Conservation (phyloP, 2,113 vertebrate species). For the Pteronura brasiliensis region DNA sequence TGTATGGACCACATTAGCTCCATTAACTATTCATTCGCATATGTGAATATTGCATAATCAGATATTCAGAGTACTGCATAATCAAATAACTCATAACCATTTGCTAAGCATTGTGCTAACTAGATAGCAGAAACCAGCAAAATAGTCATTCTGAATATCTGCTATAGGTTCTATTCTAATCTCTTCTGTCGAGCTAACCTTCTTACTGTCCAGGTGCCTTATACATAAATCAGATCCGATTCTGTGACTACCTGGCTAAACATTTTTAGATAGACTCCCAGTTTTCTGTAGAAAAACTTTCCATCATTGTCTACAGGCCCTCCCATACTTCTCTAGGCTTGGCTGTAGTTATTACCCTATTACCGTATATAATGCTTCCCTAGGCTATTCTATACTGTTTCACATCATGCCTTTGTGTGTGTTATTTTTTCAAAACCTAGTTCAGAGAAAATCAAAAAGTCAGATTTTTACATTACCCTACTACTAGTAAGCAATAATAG, state of each 20-base stretch:
- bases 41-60: not conserved
- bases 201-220: not conserved
- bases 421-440: not conserved
- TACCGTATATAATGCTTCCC: not conserved
- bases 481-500: not conserved
- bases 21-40: not conserved
- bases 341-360: not conserved
- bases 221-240: not conserved
- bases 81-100: not conserved
- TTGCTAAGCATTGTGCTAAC: not conserved
- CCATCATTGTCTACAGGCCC: not conserved
- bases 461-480: not conserved
- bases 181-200: not conserved
- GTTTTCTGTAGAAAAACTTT: not conserved
- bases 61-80: not conserved
- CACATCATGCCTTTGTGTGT: not conserved
- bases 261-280: not conserved
- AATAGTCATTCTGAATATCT: not conserved
- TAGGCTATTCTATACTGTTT: not conserved
- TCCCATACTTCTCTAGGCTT: not conserved
- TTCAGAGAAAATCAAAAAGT: conserved; percentile 1
- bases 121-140: not conserved
- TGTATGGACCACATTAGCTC: not conserved
- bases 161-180: not conserved
- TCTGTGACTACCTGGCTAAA: not conserved